Percentiles rank a stretch among this genome's conserved stretches.
These are phyloP conservation scores for Andrena praecox DNA, from an alignment of 2,888 invertebrate genomes.

Conservation along the genomic window DNA sequence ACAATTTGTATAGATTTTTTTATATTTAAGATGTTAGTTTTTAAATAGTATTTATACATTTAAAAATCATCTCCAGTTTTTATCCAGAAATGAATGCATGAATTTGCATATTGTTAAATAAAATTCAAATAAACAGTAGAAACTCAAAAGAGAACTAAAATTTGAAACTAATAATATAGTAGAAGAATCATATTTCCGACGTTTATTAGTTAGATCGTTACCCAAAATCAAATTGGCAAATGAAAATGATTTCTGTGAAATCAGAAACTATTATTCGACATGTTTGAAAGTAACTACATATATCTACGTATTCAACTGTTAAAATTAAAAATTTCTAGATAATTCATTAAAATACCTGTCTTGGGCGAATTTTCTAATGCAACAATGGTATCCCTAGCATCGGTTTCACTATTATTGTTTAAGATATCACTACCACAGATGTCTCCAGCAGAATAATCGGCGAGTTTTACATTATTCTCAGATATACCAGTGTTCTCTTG, in stretches of 20 bases:
- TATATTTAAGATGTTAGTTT: neutral
- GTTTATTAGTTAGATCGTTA: neutral
- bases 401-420: neutral
- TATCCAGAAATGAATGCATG: neutral
- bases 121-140: neutral
- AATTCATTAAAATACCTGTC: no score
- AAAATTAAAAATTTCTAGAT: no score
- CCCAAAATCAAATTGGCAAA: no score
- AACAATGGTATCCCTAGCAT: neutral
- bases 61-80: neutral
- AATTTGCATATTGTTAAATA: neutral
- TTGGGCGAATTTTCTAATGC: no score
- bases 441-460: neutral
- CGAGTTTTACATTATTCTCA: neutral
- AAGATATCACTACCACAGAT: neutral
- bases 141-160: neutral
- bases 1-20: neutral
- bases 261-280: no score
- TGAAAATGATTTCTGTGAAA: no score
- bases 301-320: neutral
- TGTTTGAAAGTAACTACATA: neutral
- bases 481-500: no score
- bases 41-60: constrained; percentile 2
- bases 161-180: neutral
- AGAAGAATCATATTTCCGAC: neutral